Conservation (phyloP, 2,797 vertebrate genomes). For the Sebastes flavidus region DNA sequence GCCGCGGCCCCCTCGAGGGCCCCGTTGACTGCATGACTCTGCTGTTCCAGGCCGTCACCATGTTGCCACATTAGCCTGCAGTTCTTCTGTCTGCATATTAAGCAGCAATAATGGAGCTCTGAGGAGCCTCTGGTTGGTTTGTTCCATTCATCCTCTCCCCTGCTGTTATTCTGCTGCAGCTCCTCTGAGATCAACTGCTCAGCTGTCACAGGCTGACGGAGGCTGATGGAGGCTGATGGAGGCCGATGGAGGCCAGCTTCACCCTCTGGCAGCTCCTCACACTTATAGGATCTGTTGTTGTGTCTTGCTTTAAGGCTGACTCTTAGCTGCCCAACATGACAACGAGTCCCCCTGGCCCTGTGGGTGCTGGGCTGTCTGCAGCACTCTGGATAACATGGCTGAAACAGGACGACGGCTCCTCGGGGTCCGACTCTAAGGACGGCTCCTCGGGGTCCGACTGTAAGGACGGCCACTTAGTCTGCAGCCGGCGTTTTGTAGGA, state of each 20-base stretch:
- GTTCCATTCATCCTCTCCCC: conserved; percentile 41
- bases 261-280: conserved; percentile 41
- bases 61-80: conserved; percentile 23
- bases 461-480: conserved; percentile 36
- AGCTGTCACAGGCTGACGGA: conserved; percentile 16
- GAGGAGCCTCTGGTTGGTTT: conserved; percentile 38
- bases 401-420: conserved; percentile 26
- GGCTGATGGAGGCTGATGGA: neutral
- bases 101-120: conserved; percentile 43
- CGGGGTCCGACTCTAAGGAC: conserved; percentile 37
- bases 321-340: conserved; percentile 52
- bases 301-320: conserved; percentile 38
- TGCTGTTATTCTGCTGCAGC: conserved; percentile 25
- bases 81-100: conserved; percentile 41
- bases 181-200: conserved; percentile 27
- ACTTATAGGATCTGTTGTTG: conserved; percentile 19
- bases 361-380: conserved; percentile 42
- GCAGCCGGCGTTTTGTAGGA: conserved; percentile 6
- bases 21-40: conserved; percentile 25
- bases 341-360: conserved; percentile 27
- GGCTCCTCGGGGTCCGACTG: conserved; percentile 35
- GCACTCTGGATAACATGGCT: conserved; percentile 51
- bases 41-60: conserved; percentile 23
- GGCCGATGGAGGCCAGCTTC: conserved; percentile 34
- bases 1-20: neutral